These are phyloP conservation scores for Hylyphantes graminicola DNA, from an alignment of 1,140 invertebrate species.

Conservation along the genomic window DNA sequence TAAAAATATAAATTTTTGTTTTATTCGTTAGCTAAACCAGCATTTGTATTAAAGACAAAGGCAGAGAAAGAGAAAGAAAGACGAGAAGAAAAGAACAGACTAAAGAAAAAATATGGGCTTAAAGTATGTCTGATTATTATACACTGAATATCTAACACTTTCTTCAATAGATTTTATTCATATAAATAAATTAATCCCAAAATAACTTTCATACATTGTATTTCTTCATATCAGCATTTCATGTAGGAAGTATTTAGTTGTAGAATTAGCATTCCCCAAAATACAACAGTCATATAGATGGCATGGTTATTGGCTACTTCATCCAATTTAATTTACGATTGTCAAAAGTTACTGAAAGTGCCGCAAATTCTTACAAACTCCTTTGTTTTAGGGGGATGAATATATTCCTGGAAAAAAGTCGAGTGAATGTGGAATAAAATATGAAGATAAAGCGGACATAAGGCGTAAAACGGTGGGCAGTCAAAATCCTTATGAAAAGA, in stretches of 20 bases:
- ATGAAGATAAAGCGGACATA: slow-evolving; percentile 83
- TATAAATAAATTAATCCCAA: not conserved
- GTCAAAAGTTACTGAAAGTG: no score
- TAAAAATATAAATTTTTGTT: not conserved
- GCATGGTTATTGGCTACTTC: no score
- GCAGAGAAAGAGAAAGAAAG: slow-evolving; percentile 71
- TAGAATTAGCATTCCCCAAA: no score
- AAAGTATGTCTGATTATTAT: slow-evolving; percentile 62
- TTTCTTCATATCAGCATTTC: no score
- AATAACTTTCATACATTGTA: no score
- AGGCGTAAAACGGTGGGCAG: slow-evolving; percentile 82
- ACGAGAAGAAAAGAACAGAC: slow-evolving; percentile 75
- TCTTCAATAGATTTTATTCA: not conserved
- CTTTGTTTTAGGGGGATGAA: slow-evolving; percentile 33
- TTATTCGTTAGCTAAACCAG: not conserved
- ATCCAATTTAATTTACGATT: no score
- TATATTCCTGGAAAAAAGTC: slow-evolving; percentile 8
- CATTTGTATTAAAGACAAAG: slow-evolving; percentile 66
- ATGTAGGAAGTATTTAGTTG: no score
- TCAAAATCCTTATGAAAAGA: slow-evolving; percentile 82
- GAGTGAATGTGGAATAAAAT: slow-evolving; percentile 61
- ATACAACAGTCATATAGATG: no score
- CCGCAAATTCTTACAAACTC: no score
- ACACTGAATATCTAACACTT: not conserved
- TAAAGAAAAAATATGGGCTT: slow-evolving; percentile 85